These are phyloP conservation scores for Garrulus glandarius DNA, from an alignment of 2,797 vertebrate genomes.

Conservation along the genomic window DNA sequence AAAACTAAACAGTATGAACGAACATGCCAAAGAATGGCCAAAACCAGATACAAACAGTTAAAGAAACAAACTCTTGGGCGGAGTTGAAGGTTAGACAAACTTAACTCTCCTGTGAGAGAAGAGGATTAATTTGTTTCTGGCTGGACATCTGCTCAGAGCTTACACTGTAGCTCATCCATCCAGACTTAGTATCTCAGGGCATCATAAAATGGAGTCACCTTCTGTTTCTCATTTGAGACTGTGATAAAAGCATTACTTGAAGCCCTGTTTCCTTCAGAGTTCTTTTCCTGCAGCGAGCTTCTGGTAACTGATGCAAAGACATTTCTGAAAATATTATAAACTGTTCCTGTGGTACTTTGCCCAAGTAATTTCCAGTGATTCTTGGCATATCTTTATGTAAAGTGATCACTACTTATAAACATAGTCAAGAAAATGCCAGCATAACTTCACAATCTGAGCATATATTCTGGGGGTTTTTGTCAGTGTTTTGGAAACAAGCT, in stretches of 20 bases:
- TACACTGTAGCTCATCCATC: background rate
- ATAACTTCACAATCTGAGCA: background rate
- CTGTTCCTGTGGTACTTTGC: background rate
- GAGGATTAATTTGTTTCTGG: background rate
- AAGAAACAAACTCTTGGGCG: background rate
- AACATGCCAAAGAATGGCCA: background rate
- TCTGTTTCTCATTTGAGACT: background rate
- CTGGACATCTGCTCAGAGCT: background rate
- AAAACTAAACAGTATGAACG: background rate
- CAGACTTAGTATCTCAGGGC: background rate
- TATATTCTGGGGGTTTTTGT: background rate
- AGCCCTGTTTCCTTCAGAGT: background rate
- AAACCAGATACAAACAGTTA: background rate
- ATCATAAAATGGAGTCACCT: background rate
- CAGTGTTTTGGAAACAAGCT: conserved; percentile 44
- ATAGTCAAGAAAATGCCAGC: conserved; percentile 21
- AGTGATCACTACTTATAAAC: conserved; percentile 20
- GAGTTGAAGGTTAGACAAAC: background rate
- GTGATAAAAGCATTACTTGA: background rate
- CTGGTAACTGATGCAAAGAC: background rate
- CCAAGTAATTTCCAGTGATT: conserved; percentile 26
- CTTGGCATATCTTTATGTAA: background rate
- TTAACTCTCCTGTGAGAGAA: background rate
- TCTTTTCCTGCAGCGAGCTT: background rate
- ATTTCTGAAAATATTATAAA: background rate